A percentile compares a stretch with the other conserved stretches of the same genome.
phyloP scores from a whole-genome alignment of 1,140 invertebrate species.

The Myzus persicae region DNA sequence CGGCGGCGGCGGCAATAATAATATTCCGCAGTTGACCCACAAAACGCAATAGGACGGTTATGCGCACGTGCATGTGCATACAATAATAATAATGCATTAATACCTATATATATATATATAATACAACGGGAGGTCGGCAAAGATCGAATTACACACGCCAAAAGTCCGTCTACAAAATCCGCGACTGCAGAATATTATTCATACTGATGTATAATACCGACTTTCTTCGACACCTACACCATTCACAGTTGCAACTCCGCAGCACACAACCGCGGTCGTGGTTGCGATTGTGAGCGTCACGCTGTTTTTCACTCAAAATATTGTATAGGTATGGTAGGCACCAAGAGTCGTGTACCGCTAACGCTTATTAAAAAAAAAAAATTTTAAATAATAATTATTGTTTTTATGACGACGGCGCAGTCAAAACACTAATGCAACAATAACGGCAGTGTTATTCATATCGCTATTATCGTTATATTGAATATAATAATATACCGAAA shows the following conservation, averaged over 20 bases:
- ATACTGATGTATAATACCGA: neutral
- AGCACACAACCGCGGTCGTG: neutral
- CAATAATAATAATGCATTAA: neutral
- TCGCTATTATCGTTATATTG: neutral
- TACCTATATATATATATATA: neutral
- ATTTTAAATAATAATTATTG: neutral
- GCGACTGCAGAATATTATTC: neutral
- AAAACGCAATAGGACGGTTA: constrained; percentile 3
- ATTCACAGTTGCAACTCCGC: neutral
- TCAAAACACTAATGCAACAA: neutral
- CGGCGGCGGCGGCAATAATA: neutral
- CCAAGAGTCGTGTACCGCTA: no score
- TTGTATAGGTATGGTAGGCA: no score
- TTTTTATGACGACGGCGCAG: no score
- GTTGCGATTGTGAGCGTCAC: no score
- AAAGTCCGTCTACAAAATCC: neutral
- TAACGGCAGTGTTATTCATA: neutral
- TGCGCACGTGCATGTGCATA: neutral
- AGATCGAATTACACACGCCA: neutral
- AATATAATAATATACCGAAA: neutral
- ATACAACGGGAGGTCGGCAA: neutral
- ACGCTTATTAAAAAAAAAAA: neutral
- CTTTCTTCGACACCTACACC: neutral
- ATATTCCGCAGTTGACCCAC: neutral
- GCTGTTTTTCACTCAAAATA: neutral